Conservation (phyloP, 2,113 vertebrate genomes). For the Oncorhynchus mykiss region DNA sequence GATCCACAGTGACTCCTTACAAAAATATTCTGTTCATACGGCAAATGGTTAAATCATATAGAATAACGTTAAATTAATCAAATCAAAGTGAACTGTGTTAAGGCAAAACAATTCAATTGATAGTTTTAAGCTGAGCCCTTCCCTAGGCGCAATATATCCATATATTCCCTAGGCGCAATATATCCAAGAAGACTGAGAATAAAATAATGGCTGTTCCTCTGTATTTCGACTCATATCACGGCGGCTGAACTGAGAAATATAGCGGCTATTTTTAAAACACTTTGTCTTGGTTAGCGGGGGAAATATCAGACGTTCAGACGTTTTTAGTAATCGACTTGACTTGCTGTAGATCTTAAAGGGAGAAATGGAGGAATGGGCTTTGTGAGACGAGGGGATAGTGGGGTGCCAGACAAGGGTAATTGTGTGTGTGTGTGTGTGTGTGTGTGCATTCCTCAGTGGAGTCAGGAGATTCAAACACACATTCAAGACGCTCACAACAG, state of each 20-base stretch:
- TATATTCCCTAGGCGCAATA: no score
- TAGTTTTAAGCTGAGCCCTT: conserved; percentile 2
- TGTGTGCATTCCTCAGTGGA: conserved; percentile 1
- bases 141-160: no score
- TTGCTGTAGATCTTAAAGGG: conserved; percentile 2
- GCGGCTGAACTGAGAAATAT: no score
- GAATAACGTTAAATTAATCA: conserved; percentile 24
- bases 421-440: neutral
- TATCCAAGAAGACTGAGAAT: no score
- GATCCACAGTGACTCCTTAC: neutral
- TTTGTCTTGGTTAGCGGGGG: no score
- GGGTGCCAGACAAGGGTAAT: neutral
- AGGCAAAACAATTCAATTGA: conserved; percentile 30
- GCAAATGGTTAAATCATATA: conserved; percentile 34
- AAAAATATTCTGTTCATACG: conserved; percentile 2
- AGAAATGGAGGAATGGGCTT: conserved; percentile 5
- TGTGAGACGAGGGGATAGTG: conserved; percentile 2
- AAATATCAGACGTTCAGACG: no score
- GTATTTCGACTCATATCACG: no score
- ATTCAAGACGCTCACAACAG: conserved; percentile 10
- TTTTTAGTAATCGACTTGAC: neutral
- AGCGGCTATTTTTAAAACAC: no score
- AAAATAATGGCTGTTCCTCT: no score
- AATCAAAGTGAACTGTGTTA: conserved; percentile 24
- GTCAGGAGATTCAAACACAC: neutral